Percentiles rank a stretch among this genome's conserved stretches.
These are phyloP conservation scores for Odontophorus gujanensis DNA, from an alignment of 2,113 vertebrate species.

Conservation along the genomic window DNA sequence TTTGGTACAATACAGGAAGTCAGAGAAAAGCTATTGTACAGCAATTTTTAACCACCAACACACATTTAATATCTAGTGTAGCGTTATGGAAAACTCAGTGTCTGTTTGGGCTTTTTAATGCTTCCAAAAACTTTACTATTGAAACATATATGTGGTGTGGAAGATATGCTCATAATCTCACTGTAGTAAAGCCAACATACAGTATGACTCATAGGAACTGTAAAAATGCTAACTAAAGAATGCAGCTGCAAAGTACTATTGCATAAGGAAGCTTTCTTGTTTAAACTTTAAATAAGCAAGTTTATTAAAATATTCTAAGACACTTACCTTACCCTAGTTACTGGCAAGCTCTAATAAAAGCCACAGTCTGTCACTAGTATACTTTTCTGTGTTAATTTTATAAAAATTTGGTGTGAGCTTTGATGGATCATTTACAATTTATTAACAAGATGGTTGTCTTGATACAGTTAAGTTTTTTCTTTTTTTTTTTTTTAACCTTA, in stretches of 20 bases:
- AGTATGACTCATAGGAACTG: conserved; percentile 58
- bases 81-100: conserved; percentile 68
- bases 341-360: conserved; percentile 76
- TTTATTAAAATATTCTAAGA: conserved; percentile 81
- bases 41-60: conserved; percentile 72
- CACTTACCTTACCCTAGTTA: conserved; percentile 79
- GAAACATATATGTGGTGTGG: conserved; percentile 70
- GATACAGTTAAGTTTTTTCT: conserved; percentile 18
- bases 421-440: conserved; percentile 75
- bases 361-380: conserved; percentile 76
- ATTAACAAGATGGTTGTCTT: conserved; percentile 70
- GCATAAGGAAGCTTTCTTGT: conserved; percentile 78
- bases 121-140: conserved; percentile 69
- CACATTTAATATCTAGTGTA: conserved; percentile 76
- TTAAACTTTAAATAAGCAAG: conserved; percentile 80
- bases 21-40: conserved; percentile 72
- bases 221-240: conserved; percentile 74
- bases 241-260: conserved; percentile 76
- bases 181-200: conserved; percentile 68
- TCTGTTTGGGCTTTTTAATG: conserved; percentile 65
- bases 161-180: conserved; percentile 69
- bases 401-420: conserved; percentile 83
- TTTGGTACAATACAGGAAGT: conserved; percentile 61
- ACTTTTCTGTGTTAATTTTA: conserved; percentile 51
- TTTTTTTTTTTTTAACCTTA: conserved; percentile 33